These are phyloP conservation scores for Trichomalopsis sarcophagae DNA, from an alignment of 1,140 invertebrate species.

Conservation along the genomic window DNA sequence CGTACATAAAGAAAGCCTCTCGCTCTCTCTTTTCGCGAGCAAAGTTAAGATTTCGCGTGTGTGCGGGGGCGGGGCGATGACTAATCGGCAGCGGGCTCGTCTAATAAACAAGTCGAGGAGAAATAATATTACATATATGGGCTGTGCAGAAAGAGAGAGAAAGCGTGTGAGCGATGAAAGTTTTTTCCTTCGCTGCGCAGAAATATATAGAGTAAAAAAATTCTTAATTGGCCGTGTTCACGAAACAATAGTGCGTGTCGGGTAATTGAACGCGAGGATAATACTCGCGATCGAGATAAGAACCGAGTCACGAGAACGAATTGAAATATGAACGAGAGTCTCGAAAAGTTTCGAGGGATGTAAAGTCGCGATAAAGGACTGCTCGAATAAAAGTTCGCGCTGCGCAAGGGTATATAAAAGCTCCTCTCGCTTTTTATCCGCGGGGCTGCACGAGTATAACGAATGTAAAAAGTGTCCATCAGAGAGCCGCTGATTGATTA, in stretches of 20 bases:
- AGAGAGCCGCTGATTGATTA: not conserved
- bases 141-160: not conserved
- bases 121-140: too few species aligned
- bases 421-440: not conserved
- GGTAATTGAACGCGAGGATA: constrained; percentile 14
- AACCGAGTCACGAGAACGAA: constrained; percentile 17
- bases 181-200: not conserved
- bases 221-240: constrained; percentile 28
- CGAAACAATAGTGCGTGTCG: constrained; percentile 24
- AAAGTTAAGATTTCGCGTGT: constrained; percentile 30
- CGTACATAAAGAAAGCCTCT: not conserved
- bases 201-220: not conserved
- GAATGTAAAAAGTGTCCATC: not conserved
- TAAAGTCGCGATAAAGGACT: not conserved
- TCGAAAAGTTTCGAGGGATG: not conserved
- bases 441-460: too few species aligned
- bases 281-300: constrained; percentile 1
- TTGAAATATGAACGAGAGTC: constrained; percentile 13
- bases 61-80: not conserved
- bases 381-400: not conserved
- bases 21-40: not conserved
- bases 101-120: not conserved
- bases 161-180: not conserved
- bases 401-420: not conserved
- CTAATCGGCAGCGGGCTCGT: not conserved